These are phyloP conservation scores for Bactericera cockerelli DNA, from an alignment of 1,140 invertebrate genomes.

Conservation along the genomic window DNA sequence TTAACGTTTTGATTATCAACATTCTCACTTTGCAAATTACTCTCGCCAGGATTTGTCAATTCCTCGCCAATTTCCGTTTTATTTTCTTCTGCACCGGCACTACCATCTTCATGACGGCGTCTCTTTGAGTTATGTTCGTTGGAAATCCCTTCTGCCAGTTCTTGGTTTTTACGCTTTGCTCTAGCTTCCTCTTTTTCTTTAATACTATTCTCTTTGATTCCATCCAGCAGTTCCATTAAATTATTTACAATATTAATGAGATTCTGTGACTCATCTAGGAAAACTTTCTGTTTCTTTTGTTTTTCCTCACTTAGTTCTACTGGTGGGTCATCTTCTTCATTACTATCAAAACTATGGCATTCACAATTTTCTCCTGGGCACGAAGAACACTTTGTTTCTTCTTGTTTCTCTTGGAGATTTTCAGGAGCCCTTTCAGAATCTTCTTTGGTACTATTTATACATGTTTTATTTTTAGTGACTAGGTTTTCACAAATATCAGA, in stretches of 20 bases:
- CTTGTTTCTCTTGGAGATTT: conserved; percentile 4
- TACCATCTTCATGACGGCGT: not conserved
- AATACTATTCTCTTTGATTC: conserved; percentile 5
- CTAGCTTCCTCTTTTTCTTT: conserved; percentile 16
- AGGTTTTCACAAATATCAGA: not conserved
- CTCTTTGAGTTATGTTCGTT: conserved; percentile 12
- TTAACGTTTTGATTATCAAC: conserved; percentile 6
- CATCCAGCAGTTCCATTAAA: conserved; percentile 2
- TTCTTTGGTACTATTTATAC: conserved; percentile 7
- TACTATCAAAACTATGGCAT: not conserved
- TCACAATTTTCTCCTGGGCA: not conserved
- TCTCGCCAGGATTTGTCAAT: no score
- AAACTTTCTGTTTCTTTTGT: conserved; percentile 3
- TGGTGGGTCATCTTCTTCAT: not conserved
- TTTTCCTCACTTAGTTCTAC: not conserved
- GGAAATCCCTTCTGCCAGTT: conserved; percentile 15
- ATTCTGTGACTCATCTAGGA: not conserved
- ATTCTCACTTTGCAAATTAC: conserved; percentile 2
- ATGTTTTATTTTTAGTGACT: conserved; percentile 7
- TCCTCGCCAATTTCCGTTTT: no score
- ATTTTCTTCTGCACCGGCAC: no score
- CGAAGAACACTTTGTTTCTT: not conserved
- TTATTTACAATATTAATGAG: not conserved
- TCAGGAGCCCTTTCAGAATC: conserved; percentile 7
- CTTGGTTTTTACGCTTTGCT: conserved; percentile 21